Evolutionary conservation across 2,113 vertebrate species (phyloP), one percentile per base, ranked within the genome.

Genomic region (Emydocephalus ijimae): DNA sequence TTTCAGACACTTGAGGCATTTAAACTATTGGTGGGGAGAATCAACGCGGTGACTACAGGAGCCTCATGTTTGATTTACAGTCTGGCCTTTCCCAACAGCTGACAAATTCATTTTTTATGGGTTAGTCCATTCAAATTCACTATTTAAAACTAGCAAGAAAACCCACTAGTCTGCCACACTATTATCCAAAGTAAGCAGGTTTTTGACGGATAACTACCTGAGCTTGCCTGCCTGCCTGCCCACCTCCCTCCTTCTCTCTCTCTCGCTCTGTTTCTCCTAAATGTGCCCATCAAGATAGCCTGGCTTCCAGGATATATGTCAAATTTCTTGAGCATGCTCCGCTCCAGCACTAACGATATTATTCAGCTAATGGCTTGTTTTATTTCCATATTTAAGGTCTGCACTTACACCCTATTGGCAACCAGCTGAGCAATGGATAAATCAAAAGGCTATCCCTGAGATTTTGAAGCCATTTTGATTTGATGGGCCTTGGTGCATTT

Each of bases 11-110:
- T 97, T 88, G 87, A 96, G 96, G 96, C 96, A 93, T 91, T 64
- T 11, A 95, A 97, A 95, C 95, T 96, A 96, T 95, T 95, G 96
- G 96, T 95, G 96, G 96, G 95, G 96, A 94, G 94, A 96, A 95
- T 88, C 7, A 59, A 89, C 94, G 87, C 92, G 94, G 95, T 90
- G 93, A 97, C 88, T 3, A 94, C 94, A 90, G 74, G 54, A 95
- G 54, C 81, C 94, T 96, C 93, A 88, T 94, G 94, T 95, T 96
- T 97, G 94, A 96, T 95, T 96, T 96, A 94, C 95, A 96, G 91
- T 87, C 93, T 88, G 87, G 21, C 15, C 94, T 91, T 92, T 95
- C 92, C 91, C 92, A 94, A 96, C 94, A 95, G 29, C 54, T 92
- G 95, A 93, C 94, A 94, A 94, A 95, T 91, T 94, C 91, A 92